A percentile compares a stretch with the other conserved stretches of the same genome.
phyloP scores from a whole-genome alignment of 2,113 vertebrate species.

The Telmatochromis brachygnathus region DNA sequence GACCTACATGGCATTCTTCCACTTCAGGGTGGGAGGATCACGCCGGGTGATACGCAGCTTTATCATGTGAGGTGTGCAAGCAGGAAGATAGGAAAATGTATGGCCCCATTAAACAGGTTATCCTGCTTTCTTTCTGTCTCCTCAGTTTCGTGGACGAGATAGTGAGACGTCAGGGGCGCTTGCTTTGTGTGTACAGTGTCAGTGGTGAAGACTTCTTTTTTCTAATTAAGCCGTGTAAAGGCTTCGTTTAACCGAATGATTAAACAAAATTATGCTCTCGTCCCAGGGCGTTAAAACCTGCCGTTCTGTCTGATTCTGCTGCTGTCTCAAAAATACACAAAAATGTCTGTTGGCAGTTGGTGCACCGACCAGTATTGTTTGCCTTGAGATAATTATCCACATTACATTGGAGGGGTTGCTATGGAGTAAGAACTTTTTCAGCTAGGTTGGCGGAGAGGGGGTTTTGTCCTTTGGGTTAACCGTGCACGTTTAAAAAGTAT shows the following conservation, averaged over 20 bases:
- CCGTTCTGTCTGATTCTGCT: background rate
- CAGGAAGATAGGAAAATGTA: background rate
- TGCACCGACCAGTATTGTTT: background rate
- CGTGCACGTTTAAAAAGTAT: background rate
- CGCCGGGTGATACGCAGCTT: background rate
- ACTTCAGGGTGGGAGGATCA: background rate
- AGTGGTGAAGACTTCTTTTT: background rate
- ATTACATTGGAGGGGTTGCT: background rate
- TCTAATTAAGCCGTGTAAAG: background rate
- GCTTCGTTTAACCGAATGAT: background rate
- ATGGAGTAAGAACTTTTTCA: background rate
- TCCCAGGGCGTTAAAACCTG: background rate
- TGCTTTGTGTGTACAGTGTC: background rate
- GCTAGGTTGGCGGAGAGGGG: background rate
- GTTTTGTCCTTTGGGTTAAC: background rate
- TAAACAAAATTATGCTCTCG: background rate
- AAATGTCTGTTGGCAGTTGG: background rate
- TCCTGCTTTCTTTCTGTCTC: background rate
- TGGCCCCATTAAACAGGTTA: slow-evolving; percentile 3
- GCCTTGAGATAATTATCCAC: background rate
- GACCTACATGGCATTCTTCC: background rate
- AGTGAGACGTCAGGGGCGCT: background rate
- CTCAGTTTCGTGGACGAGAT: background rate
- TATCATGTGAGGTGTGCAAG: background rate
- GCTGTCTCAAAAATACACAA: background rate